These are phyloP conservation scores for Gandaritis pyraliata DNA, from an alignment of 2,888 invertebrate genomes.

Conservation along the genomic window DNA sequence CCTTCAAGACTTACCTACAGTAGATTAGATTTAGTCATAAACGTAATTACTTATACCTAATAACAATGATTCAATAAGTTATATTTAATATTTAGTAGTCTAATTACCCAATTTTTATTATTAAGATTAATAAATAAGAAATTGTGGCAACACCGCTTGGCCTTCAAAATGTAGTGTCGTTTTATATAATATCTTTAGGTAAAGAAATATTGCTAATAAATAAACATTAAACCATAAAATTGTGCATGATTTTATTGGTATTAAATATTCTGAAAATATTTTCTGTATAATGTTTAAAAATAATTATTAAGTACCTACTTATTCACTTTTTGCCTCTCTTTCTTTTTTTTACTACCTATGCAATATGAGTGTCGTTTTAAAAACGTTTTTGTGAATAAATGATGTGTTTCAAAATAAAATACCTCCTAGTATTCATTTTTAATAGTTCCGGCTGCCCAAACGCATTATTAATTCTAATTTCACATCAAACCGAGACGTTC, in stretches of 20 bases:
- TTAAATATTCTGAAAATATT: conserved; percentile 51
- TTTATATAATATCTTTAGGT: conserved; percentile 56
- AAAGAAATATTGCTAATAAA: conserved; percentile 51
- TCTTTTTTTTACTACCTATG: conserved; percentile 61
- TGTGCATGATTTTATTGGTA: conserved; percentile 61
- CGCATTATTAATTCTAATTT: no score
- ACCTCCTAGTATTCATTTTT: conserved; percentile 46
- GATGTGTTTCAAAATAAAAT: conserved; percentile 70
- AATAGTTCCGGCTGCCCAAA: no score
- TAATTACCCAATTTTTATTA: conserved; percentile 12
- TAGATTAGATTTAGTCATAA: conserved; percentile 1
- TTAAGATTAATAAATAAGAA: conserved; percentile 41
- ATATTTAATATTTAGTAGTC: background rate
- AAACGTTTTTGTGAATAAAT: conserved; percentile 81
- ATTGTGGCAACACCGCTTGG: conserved; percentile 84
- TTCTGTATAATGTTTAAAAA: conserved; percentile 57
- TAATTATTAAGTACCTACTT: conserved; percentile 57
- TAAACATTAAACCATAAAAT: conserved; percentile 36
- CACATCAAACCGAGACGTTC: no score
- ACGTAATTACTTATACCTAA: background rate
- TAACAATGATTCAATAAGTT: background rate
- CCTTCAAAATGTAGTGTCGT: conserved; percentile 80
- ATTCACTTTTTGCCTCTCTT: conserved; percentile 77
- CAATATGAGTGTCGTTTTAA: conserved; percentile 83
- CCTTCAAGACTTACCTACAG: background rate